phyloP scores from a whole-genome alignment of 2,797 vertebrate species.

The Halcyon leucocephala region DNA sequence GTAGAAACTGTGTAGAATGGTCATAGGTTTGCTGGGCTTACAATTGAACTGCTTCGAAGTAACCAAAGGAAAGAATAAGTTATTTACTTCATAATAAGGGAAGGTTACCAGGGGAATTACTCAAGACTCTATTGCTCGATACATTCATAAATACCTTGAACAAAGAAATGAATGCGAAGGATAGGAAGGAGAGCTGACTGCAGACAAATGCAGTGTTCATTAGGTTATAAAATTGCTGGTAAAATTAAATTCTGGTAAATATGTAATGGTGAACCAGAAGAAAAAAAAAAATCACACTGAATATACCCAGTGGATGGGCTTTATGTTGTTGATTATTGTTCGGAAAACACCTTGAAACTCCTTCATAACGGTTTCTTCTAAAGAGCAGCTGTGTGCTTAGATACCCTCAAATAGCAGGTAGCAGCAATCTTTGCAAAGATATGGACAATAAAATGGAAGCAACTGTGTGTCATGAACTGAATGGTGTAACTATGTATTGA shows the following conservation, averaged over 20 bases:
- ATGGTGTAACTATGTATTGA: not conserved
- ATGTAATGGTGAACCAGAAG: not conserved
- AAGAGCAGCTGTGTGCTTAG: not conserved
- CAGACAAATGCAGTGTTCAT: not conserved
- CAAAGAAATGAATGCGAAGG: not conserved
- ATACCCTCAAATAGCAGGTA: not conserved
- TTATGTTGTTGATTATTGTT: not conserved
- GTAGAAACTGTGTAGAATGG: not conserved
- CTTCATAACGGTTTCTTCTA: not conserved
- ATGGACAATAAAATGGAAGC: not conserved
- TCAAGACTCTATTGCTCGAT: not conserved
- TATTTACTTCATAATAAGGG: not conserved
- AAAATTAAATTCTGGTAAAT: conserved; percentile 21
- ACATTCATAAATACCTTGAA: not conserved
- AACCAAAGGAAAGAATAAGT: not conserved
- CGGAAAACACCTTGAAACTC: not conserved
- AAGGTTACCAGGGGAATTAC: not conserved
- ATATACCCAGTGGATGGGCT: not conserved
- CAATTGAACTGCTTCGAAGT: not conserved
- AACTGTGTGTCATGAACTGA: not conserved
- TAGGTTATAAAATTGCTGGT: not conserved
- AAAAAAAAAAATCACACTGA: not conserved
- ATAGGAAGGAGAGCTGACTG: not conserved
- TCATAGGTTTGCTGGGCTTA: not conserved
- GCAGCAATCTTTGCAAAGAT: not conserved